phyloP scores from a whole-genome alignment of 2,113 vertebrate species.

The Tachysurus vachellii region DNA sequence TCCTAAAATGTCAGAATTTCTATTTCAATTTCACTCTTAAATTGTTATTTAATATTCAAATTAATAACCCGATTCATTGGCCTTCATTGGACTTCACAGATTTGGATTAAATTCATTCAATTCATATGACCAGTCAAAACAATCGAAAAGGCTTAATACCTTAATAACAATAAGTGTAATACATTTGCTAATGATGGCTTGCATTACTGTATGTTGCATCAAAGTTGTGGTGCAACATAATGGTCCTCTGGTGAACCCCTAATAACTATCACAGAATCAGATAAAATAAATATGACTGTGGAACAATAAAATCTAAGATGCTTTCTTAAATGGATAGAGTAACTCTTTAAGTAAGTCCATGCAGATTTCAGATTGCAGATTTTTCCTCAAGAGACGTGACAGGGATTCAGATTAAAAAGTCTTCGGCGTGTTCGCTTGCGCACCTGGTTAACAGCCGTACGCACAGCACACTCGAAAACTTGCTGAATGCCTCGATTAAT shows the following conservation, averaged over 20 bases:
- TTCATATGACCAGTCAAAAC: not conserved
- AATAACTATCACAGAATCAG: not conserved
- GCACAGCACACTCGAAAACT: conserved; percentile 92
- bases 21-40: no score
- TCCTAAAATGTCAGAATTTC: not conserved
- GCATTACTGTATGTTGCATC: not conserved
- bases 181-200: not conserved
- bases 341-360: not conserved
- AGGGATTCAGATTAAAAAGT: conserved; percentile 84
- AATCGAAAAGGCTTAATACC: no score
- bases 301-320: not conserved
- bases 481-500: conserved; percentile 91
- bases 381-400: conserved; percentile 82
- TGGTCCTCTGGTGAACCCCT: not conserved
- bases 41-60: not conserved
- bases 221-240: no score
- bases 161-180: not conserved
- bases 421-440: conserved; percentile 77
- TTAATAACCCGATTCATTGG: not conserved
- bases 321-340: no score
- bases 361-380: not conserved
- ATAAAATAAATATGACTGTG: not conserved
- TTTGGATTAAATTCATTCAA: not conserved
- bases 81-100: no score
- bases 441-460: conserved; percentile 84